Conservation (phyloP, 2,888 invertebrate genomes). For the Herminia tarsipennalis region DNA sequence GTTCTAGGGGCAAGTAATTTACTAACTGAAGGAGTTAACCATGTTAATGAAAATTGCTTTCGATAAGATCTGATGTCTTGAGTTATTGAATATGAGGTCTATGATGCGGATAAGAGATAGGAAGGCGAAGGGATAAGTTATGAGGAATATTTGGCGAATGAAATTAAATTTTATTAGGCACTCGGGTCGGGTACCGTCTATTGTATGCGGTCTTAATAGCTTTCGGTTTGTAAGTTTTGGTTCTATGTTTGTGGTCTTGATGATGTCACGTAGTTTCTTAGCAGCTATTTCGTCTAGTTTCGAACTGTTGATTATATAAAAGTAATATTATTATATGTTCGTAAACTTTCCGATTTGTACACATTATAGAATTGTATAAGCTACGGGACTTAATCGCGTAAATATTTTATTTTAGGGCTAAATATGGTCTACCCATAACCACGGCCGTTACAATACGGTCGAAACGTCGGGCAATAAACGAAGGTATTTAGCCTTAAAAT, state of each 20-base stretch:
- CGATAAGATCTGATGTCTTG: conserved; percentile 53
- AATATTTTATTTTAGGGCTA: no score
- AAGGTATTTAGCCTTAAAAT: no score
- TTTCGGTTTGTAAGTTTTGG: not conserved
- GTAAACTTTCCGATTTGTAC: no score
- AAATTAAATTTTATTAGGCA: conserved; percentile 32
- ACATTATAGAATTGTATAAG: no score
- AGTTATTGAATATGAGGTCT: conserved; percentile 49
- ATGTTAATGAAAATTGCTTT: conserved; percentile 59
- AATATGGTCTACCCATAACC: no score
- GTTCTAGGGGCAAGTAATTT: conserved; percentile 50
- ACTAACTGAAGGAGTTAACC: conserved; percentile 52
- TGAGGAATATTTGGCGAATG: conserved; percentile 27
- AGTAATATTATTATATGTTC: no score
- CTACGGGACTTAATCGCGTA: no score
- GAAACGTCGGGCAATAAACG: no score
- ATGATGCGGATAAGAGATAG: conserved; percentile 34
- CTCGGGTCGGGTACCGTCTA: conserved; percentile 14
- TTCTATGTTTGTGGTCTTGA: not conserved
- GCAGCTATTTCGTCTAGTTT: no score
- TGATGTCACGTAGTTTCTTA: not conserved
- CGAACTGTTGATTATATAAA: no score
- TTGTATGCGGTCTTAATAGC: conserved; percentile 21
- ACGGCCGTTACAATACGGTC: no score
- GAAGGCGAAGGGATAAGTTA: conserved; percentile 33